Evolutionary conservation across 2,888 invertebrate species (phyloP), one percentile per base, ranked within the genome.

Genomic region (Microchrysa polita): DNA sequence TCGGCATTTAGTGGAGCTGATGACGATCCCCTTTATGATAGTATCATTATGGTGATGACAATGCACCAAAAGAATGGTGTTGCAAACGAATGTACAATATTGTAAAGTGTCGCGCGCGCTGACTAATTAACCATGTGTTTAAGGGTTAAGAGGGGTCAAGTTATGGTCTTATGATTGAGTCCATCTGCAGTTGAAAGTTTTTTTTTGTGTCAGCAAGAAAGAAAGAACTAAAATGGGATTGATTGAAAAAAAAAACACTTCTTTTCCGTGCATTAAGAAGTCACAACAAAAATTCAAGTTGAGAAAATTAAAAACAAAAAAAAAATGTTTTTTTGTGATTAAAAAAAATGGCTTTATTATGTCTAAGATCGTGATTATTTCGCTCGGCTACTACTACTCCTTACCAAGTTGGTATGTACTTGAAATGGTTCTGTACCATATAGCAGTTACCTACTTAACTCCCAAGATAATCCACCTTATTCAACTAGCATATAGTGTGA

Each of bases 81-180:
- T 10, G 40, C 48, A 69, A 59, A 59, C 59, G 67, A 61, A 65
- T n/a, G n/a, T n/a, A n/a, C n/a, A n/a, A n/a, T 34, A 34, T 76
- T 72, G 73, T 76, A 67, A 72, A 71, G n/a, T 76, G 76, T 76
- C 76, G 76, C 76, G 76, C 74, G 74, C 76, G 76, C 74, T 76
- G 76, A 76, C 73, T 76, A 76, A 76, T 76, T 76, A 76, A 61
- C 60, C 34, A 69, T 65, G 74, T 76, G 74, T 74, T 73, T 72
- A 65, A 60, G 73, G 73, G 74, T 76, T 74, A 74, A 76, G 73
- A 76, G 76, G 27, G 76, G 75, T 75, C 74, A 75, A 75, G 74
- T 69, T 74, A 75, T 75, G 69, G 72, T 72, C 74, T 75, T 74
- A 75, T 74, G 74, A 75, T 72, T 61, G 67, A 61, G 55, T 48